A percentile compares a stretch with the other conserved stretches of the same genome.
Conservation (phyloP, 2,888 invertebrate genomes). For the Hyles lineata region DNA sequence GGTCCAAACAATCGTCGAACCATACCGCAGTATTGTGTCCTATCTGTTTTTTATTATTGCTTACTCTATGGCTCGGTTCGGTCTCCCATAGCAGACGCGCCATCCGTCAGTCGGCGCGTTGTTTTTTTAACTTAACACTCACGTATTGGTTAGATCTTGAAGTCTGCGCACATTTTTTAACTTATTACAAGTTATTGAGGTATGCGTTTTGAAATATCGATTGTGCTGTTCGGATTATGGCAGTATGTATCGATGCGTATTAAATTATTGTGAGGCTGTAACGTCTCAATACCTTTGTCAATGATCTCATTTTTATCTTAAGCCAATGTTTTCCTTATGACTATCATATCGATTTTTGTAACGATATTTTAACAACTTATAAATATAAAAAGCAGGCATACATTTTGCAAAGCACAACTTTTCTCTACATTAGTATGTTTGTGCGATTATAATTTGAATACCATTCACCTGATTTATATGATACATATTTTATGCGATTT, state of each 20-base stretch:
- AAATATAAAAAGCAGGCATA: too few relatives aligned
- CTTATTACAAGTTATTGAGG: conserved; percentile 40
- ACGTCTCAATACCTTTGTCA: background rate
- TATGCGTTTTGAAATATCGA: conserved; percentile 35
- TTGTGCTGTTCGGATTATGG: background rate
- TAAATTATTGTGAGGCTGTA: background rate
- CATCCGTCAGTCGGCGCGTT: conserved; percentile 60
- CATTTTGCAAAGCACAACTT: too few relatives aligned
- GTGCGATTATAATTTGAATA: too few relatives aligned
- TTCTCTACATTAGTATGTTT: too few relatives aligned
- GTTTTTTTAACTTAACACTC: conserved; percentile 62
- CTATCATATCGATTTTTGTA: too few relatives aligned
- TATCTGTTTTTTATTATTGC: background rate
- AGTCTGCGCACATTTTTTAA: conserved; percentile 43
- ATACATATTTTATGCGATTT: too few relatives aligned
- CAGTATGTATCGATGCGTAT: background rate
- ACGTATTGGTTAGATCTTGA: conserved; percentile 44
- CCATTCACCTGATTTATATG: too few relatives aligned
- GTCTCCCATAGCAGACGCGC: conserved; percentile 57
- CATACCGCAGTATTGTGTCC: background rate
- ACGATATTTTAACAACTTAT: too few relatives aligned
- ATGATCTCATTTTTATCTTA: too few relatives aligned
- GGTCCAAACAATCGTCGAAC: too few relatives aligned
- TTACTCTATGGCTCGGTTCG: conserved; percentile 49
- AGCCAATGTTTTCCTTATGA: too few relatives aligned